Evolutionary conservation across 2,888 invertebrate genomes (phyloP), one percentile per base, ranked within the genome.

Genomic region (Leptopilina drosophilae): DNA sequence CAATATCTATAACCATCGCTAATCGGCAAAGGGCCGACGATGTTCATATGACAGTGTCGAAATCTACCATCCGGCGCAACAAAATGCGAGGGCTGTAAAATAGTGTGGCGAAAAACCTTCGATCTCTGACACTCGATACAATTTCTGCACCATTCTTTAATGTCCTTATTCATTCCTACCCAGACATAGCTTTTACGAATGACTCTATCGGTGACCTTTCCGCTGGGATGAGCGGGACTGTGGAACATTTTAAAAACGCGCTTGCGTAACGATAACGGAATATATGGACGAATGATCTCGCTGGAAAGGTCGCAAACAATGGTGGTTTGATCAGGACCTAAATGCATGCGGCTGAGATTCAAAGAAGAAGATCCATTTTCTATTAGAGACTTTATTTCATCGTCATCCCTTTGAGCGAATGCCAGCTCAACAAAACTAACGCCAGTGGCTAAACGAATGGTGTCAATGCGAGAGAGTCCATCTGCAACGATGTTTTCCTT

Each of bases 401-500:
- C 14, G n/a, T 56, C 56, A 5, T 56, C 56, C 14, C 14, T 56
- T 56, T 56, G 56, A 56, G 56, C 56, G 2, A n/a, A 42, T n/a
- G 26, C 26, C 2, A 75, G 12, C 53, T 75, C 75, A n/a, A n/a
- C 15, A 11, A 75, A 56, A 12, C 20, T 59, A 12, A 75, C 42
- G 5, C 26, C 56, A 0, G 20, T 5, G 12, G 75, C 46, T 7
- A 56, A 46, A 9, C 75, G 53, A 15, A 75, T 20, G 5, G 75
- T 33, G 12, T 56, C 56, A n/a, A 56, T 9, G 5, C 77, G 77
- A 7, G 81, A 78, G 5, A 78, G 67, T 4, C 77, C 12, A 62
- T 81, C 79, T 6, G 81, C 81, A 8, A 79, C 78, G 2, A 81
- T 56, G 64, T 81, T 79, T 8, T 69, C 64, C 0, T 42, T 7